These are phyloP conservation scores for Philotrypesis tridentata DNA, from an alignment of 1,140 invertebrate species.

Conservation along the genomic window DNA sequence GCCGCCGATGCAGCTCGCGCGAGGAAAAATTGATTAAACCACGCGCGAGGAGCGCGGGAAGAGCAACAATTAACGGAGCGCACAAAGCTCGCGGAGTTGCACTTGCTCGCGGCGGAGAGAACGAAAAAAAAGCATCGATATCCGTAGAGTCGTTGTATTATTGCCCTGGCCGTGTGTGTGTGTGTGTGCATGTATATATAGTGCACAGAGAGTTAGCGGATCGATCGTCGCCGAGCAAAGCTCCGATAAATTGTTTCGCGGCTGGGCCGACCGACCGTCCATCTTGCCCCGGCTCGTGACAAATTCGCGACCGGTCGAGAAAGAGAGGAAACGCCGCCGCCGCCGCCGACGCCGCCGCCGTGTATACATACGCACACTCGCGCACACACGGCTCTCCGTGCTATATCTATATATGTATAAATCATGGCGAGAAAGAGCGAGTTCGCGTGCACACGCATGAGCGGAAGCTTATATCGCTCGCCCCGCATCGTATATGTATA, in stretches of 20 bases:
- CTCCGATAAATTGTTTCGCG: constrained; percentile 2
- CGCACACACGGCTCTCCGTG: no score
- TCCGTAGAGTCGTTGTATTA: background rate
- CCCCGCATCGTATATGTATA: background rate
- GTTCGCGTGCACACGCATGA: background rate
- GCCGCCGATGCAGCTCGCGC: background rate
- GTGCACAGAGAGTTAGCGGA: background rate
- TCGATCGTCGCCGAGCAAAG: background rate
- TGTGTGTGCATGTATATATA: no score
- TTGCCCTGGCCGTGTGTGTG: background rate
- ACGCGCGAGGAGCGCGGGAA: background rate
- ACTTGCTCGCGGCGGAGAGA: no score
- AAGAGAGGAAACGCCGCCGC: constrained; percentile 10
- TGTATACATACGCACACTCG: background rate
- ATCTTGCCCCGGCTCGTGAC: background rate
- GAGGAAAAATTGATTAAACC: no score
- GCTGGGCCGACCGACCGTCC: background rate
- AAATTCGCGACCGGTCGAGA: constrained; percentile 25
- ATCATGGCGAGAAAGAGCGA: constrained; percentile 10
- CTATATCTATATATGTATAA: constrained; percentile 24
- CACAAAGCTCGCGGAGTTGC: background rate
- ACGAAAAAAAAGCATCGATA: background rate
- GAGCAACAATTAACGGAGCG: background rate
- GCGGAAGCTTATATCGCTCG: constrained; percentile 26
- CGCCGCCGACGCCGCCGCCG: no score